Evolutionary conservation across 2,797 vertebrate genomes (phyloP).

Genomic region (Megaceryle alcyon): DNA sequence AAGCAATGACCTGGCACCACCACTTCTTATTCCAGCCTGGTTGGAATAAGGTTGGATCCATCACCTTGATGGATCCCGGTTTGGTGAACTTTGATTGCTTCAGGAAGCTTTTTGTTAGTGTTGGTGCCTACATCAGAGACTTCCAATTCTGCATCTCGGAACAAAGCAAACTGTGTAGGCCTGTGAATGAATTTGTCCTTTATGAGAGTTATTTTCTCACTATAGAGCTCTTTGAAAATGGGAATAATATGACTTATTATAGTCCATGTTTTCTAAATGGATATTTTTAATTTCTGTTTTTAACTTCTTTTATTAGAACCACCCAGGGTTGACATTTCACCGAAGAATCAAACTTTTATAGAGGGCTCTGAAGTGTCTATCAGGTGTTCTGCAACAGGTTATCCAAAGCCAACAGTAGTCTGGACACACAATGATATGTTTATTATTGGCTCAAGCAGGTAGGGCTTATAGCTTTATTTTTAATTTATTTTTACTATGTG

Average conservation of each 20-base stretch:
- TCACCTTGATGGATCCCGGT: background rate
- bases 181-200: background rate
- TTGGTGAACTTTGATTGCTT: background rate
- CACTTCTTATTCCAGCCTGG: background rate
- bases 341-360: slow-evolving; percentile 89
- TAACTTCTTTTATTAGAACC: slow-evolving; percentile 79
- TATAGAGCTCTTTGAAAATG: background rate
- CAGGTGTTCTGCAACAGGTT: slow-evolving; percentile 87
- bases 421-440: slow-evolving; percentile 95
- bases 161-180: background rate
- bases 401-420: slow-evolving; percentile 86
- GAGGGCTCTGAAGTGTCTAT: slow-evolving; percentile 88
- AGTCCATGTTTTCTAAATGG: background rate
- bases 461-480: background rate
- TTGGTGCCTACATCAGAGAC: background rate
- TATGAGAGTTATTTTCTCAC: background rate
- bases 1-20: background rate
- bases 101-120: background rate
- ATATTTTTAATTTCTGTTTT: background rate
- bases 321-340: slow-evolving; percentile 86
- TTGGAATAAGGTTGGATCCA: background rate
- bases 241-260: background rate
- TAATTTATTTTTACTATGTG: background rate
- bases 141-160: background rate
- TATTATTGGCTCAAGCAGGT: slow-evolving; percentile 90